Conservation (phyloP, 2,888 invertebrate genomes). For the Agelastica alni region DNA sequence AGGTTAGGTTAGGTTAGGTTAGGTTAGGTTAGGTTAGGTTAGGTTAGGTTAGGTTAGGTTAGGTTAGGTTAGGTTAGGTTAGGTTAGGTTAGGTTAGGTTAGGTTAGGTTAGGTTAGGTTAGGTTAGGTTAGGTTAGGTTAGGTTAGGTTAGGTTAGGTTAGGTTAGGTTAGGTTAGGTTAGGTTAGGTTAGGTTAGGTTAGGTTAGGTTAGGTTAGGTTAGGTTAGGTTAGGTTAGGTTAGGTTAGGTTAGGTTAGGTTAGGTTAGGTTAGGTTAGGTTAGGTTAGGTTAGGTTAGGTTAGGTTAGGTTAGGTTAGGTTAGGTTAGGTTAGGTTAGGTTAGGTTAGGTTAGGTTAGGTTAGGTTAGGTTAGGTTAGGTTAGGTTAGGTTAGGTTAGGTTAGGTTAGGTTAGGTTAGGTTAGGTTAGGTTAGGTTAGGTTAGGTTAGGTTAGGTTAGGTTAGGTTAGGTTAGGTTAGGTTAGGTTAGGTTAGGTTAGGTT, state of each 20-base stretch:
- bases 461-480: background rate
- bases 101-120: conserved; percentile 29
- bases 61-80: conserved; percentile 27
- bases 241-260: conserved; percentile 32
- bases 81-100: conserved; percentile 31
- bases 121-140: conserved; percentile 32
- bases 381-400: conserved; percentile 6
- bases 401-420: conserved; percentile 5
- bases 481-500: background rate
- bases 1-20: conserved; percentile 10
- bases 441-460: conserved; percentile 8
- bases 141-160: conserved; percentile 30
- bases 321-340: conserved; percentile 30
- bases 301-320: conserved; percentile 26
- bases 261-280: conserved; percentile 30
- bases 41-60: conserved; percentile 10
- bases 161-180: conserved; percentile 31
- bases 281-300: conserved; percentile 32
- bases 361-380: conserved; percentile 11
- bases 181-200: conserved; percentile 32
- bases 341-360: conserved; percentile 29
- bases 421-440: conserved; percentile 8
- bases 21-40: conserved; percentile 8
- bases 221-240: conserved; percentile 33
- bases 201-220: conserved; percentile 31